Percentiles rank a stretch among this genome's conserved stretches.
Evolutionary conservation across 2,888 invertebrate genomes (phyloP).

Genomic region (Ormyrus labotus): DNA sequence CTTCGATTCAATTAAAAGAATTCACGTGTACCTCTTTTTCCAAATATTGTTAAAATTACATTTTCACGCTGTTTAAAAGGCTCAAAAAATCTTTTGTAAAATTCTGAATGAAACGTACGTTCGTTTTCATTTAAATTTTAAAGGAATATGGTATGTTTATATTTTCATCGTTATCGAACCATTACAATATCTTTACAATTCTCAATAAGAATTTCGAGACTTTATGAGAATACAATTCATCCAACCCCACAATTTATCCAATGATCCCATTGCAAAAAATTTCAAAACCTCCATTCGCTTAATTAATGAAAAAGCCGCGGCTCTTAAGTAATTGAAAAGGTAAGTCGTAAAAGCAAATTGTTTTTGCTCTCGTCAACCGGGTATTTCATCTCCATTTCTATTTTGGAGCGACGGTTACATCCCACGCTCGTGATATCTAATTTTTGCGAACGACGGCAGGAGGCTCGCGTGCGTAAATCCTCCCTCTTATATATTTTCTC

Average conservation of each 20-base stretch:
- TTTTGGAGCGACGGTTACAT: not conserved
- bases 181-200: too few species aligned
- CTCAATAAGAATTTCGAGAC: too few species aligned
- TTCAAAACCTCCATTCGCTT: not conserved
- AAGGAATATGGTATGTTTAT: too few species aligned
- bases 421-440: not conserved
- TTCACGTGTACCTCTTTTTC: not conserved
- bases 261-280: not conserved
- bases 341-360: too few species aligned
- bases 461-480: slow-evolving; percentile 8
- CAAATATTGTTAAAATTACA: not conserved
- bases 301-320: not conserved
- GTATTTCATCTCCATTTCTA: not conserved
- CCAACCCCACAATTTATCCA: too few species aligned
- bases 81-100: too few species aligned
- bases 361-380: not conserved
- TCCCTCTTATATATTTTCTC: slow-evolving; percentile 3
- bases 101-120: too few species aligned
- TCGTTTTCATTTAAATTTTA: too few species aligned
- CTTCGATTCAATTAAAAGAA: slow-evolving; percentile 17
- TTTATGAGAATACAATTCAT: too few species aligned
- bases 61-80: too few species aligned
- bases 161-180: too few species aligned
- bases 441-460: slow-evolving; percentile 19
- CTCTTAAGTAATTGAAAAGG: too few species aligned